phyloP scores from a whole-genome alignment of 2,797 vertebrate species.

The Phalanger gymnotis region DNA sequence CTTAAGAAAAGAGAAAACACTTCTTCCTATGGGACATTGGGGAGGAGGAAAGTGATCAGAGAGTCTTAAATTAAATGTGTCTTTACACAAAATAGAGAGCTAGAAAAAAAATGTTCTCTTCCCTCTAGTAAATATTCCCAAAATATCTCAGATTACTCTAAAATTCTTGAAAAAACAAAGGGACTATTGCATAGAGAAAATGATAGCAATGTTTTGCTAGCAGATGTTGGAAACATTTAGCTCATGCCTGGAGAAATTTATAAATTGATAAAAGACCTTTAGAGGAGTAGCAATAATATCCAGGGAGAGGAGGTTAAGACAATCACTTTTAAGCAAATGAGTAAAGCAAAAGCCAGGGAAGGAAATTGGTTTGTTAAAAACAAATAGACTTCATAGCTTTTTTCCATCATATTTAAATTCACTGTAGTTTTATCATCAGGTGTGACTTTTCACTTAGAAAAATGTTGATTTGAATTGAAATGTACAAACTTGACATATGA shows the following conservation, averaged over 20 bases:
- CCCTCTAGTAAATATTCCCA: neutral
- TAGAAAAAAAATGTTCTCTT: neutral
- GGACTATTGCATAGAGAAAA: neutral
- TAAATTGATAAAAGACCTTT: neutral
- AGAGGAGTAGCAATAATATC: neutral
- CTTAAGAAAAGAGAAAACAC: neutral
- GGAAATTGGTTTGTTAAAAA: neutral
- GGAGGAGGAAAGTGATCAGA: neutral
- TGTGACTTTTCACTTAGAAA: neutral
- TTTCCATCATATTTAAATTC: neutral
- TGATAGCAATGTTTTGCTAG: neutral
- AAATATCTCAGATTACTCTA: neutral
- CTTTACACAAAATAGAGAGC: neutral
- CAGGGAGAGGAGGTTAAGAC: neutral
- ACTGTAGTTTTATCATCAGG: neutral
- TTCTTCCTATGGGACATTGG: neutral
- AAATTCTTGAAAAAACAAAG: neutral
- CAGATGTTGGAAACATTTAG: neutral
- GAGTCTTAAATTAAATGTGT: neutral
- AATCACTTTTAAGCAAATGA: neutral
- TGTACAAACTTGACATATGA: neutral
- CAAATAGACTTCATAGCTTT: neutral
- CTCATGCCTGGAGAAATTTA: neutral
- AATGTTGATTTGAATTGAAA: constrained; percentile 5
- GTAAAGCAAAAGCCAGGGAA: neutral